Conservation (phyloP, 2,797 vertebrate genomes). For the Falco columbarius region DNA sequence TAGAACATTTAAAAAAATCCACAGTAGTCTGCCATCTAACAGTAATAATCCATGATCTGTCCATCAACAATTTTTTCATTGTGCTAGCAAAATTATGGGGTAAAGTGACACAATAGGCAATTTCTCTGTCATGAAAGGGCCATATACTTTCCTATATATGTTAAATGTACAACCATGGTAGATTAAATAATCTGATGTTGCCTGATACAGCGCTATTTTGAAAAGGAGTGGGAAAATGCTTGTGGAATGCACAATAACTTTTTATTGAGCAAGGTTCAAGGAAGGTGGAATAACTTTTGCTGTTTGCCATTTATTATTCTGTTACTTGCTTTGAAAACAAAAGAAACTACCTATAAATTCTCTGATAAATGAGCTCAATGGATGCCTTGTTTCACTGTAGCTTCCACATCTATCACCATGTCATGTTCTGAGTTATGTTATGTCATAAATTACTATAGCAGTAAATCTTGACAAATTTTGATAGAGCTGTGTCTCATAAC, state of each 20-base stretch:
- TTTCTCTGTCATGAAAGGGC: background rate
- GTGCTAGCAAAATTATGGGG: background rate
- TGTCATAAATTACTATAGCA: constrained; percentile 6
- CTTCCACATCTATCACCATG: constrained; percentile 6
- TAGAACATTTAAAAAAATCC: background rate
- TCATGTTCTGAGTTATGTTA: background rate
- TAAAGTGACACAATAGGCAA: background rate
- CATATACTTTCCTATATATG: background rate
- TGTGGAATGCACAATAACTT: background rate
- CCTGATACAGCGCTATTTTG: background rate
- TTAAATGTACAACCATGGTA: background rate
- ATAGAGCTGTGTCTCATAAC: background rate
- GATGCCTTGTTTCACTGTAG: background rate
- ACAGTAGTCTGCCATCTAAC: background rate
- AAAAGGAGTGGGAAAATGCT: background rate
- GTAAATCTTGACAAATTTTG: constrained; percentile 26
- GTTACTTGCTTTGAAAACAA: constrained; percentile 23
- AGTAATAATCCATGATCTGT: background rate
- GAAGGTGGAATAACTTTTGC: constrained; percentile 25
- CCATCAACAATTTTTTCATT: background rate
- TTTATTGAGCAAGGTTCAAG: background rate
- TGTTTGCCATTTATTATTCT: constrained; percentile 28
- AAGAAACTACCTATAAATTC: background rate
- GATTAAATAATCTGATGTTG: background rate
- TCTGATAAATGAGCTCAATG: constrained; percentile 18